Conservation (phyloP, 2,797 vertebrate genomes). For the Sebastes jordani region DNA sequence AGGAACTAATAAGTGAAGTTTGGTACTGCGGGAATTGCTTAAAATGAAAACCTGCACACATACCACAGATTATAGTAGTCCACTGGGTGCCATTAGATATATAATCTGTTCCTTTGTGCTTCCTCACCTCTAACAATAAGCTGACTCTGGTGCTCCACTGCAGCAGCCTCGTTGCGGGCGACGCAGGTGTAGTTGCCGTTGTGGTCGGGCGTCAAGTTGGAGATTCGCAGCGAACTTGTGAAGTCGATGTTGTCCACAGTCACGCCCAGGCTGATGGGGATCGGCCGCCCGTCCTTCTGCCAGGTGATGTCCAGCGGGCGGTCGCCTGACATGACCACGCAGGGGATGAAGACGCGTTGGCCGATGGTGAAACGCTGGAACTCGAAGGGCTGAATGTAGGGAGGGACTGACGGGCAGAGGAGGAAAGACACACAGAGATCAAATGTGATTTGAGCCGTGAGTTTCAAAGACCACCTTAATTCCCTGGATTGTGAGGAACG, state of each 20-base stretch:
- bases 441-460: slow-evolving; percentile 20
- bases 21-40: slow-evolving; percentile 4
- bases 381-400: slow-evolving; percentile 98
- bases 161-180: slow-evolving; percentile 94
- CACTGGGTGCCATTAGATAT: slow-evolving; percentile 2
- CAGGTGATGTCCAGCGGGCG: slow-evolving; percentile 97
- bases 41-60: slow-evolving; percentile 20
- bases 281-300: slow-evolving; percentile 96
- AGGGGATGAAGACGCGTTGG: slow-evolving; percentile 97
- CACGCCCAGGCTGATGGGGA: slow-evolving; percentile 93
- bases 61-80: background rate
- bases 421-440: slow-evolving; percentile 8
- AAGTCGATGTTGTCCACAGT: slow-evolving; percentile 99
- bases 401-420: slow-evolving; percentile 85
- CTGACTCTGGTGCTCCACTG: slow-evolving; percentile 96
- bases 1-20: slow-evolving; percentile 10
- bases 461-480: slow-evolving; percentile 22
- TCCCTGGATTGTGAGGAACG: slow-evolving; percentile 19
- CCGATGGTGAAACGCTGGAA: slow-evolving; percentile 98
- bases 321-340: slow-evolving; percentile 97
- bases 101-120: background rate
- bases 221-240: slow-evolving; percentile 97
- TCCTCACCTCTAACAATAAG: slow-evolving; percentile 94
- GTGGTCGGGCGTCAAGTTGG: slow-evolving; percentile 96
- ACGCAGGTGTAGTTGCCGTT: slow-evolving; percentile 99